phyloP scores from a whole-genome alignment of 2,888 invertebrate genomes.

The Rotaria macrura region DNA sequence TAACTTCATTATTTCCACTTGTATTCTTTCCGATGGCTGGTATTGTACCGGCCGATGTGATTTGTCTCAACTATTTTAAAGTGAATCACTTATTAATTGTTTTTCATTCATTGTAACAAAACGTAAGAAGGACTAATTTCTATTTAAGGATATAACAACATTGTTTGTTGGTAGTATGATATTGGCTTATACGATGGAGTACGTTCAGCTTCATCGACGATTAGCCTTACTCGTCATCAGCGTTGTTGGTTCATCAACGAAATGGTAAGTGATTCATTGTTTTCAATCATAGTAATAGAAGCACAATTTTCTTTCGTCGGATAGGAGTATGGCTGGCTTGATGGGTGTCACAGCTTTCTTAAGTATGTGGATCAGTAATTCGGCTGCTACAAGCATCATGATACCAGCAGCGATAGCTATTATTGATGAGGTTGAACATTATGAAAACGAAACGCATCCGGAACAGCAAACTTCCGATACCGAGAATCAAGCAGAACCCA shows the following conservation, averaged over 20 bases:
- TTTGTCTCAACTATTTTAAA: background rate
- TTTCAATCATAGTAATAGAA: background rate
- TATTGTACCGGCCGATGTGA: background rate
- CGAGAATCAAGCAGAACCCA: background rate
- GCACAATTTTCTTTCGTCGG: background rate
- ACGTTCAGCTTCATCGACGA: background rate
- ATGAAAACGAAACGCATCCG: background rate
- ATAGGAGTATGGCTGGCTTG: slow-evolving; percentile 68
- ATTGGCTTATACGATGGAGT: background rate
- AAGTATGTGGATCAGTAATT: slow-evolving; percentile 92
- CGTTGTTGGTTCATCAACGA: background rate
- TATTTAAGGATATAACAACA: background rate
- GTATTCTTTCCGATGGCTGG: background rate
- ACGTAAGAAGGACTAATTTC: too few species aligned
- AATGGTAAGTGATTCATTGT: background rate
- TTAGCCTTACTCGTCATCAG: background rate
- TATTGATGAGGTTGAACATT: slow-evolving; percentile 37
- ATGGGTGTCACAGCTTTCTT: slow-evolving; percentile 79
- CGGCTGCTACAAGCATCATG: slow-evolving; percentile 58
- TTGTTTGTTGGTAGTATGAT: slow-evolving; percentile 5
- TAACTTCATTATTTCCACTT: background rate
- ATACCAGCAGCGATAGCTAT: slow-evolving; percentile 46
- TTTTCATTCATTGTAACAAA: too few species aligned
- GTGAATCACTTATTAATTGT: background rate
- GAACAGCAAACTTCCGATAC: background rate